Evolutionary conservation across 2,113 vertebrate species (phyloP).

Genomic region (Acinonyx jubatus): DNA sequence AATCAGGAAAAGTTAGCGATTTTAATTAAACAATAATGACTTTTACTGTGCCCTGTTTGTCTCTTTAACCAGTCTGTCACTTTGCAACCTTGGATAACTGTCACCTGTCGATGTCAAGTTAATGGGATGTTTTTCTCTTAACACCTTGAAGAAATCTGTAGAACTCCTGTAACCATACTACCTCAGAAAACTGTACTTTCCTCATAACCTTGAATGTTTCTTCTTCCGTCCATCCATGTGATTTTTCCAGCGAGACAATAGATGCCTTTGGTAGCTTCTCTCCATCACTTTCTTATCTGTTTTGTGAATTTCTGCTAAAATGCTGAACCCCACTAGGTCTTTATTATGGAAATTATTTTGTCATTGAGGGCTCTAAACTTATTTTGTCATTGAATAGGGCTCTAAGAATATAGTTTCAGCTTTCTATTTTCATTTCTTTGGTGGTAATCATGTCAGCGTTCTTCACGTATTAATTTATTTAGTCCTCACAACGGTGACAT

Average conservation of each 20-base stretch:
- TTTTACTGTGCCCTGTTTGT: not conserved
- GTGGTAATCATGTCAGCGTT: not conserved
- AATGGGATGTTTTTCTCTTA: not conserved
- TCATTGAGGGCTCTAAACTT: not conserved
- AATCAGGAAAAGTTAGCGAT: not conserved
- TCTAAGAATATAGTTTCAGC: not conserved
- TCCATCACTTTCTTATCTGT: not conserved
- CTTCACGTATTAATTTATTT: not conserved
- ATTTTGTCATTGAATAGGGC: not conserved
- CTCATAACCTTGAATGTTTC: not conserved
- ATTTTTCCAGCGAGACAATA: not conserved
- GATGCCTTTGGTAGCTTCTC: not conserved
- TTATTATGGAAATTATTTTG: not conserved
- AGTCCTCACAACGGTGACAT: not conserved
- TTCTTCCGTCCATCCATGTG: not conserved
- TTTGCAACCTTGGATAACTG: not conserved
- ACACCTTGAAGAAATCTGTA: not conserved
- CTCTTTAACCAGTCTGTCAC: not conserved
- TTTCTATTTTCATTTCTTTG: not conserved
- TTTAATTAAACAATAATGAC: not conserved
- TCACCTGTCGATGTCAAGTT: not conserved
- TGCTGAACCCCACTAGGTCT: not conserved
- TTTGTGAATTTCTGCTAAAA: constrained; percentile 12
- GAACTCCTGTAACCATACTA: not conserved
- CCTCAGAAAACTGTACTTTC: not conserved